Base-by-base conservation (phyloP, 2,888 invertebrate genomes). In the Nebria brevicollis region DNA sequence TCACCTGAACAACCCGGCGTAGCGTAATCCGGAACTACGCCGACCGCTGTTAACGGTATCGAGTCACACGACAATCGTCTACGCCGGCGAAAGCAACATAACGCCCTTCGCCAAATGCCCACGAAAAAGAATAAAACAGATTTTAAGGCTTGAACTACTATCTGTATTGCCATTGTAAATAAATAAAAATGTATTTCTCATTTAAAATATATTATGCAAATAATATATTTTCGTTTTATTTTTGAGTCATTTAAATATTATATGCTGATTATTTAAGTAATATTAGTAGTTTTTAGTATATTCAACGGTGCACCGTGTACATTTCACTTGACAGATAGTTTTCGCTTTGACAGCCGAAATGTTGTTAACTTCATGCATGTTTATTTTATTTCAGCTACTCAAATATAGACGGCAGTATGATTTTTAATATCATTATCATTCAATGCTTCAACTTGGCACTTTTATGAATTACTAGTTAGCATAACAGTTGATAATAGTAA, bases 11-110 rank as follows among this genome's bases (percentile, higher is more conserved):
- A 64, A 65, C 64, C 42, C 41, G 79, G 68, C 11, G 11, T 65
- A 20, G 83, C 83, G 73, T 87, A 84, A 83, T 89, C 89, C 4
- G 90, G 89, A 70, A 92, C 88, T 20, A 93, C 90, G 77, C 91
- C 92, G 4, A 92, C 90, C 66, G 90, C 89, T 5, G 91, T 91
- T 20, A 93, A 88, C 0, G 91, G 91, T 77, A 92, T 91, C 0
- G 90, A 89, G 82, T 92, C 92, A 82, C 89, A 90, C n/a, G 89
- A 89, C 10, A 90, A 90, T 77, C 90, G 88, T 82, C 92, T 89
- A 78, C 90, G 89, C 1, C 90, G 86, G 20, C 91, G 89, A 83
- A 93, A 91, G 85, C 93, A 93, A 85, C 93, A 93, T 85, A 93
- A 87, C 1, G 93, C 93, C 41, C 92, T 89, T 78, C 91, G 89